Conservation (phyloP, 2,888 invertebrate species). For the Ormyrus nitidulus region DNA sequence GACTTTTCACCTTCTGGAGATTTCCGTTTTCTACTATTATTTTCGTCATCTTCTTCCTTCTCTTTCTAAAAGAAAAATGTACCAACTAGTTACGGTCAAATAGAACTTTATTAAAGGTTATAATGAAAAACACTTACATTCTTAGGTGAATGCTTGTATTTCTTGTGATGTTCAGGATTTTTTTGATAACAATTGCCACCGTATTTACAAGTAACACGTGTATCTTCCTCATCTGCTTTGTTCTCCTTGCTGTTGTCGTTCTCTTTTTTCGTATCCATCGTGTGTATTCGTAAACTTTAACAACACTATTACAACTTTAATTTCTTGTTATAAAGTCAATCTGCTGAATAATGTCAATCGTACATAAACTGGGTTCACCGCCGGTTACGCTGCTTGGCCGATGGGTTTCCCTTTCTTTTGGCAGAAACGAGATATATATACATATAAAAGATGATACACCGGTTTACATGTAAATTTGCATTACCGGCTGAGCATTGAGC, state of each 20-base stretch:
- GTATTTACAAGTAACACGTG: conserved; percentile 84
- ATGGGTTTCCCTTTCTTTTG: too few species aligned
- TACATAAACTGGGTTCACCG: too few species aligned
- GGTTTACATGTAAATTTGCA: too few species aligned
- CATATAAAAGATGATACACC: too few species aligned
- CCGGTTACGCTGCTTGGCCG: too few species aligned
- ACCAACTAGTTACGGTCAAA: neutral
- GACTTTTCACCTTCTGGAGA: conserved; percentile 7
- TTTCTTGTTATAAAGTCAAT: too few species aligned
- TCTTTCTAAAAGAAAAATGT: conserved; percentile 13
- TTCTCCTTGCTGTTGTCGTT: neutral
- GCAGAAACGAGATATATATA: too few species aligned
- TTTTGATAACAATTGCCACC: conserved; percentile 88
- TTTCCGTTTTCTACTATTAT: conserved; percentile 38
- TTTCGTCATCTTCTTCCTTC: neutral
- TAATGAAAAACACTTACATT: conserved; percentile 50
- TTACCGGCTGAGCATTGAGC: too few species aligned
- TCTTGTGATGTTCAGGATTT: conserved; percentile 84
- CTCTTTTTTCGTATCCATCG: neutral
- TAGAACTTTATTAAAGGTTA: conserved; percentile 11
- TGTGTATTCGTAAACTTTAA: neutral
- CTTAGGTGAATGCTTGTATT: conserved; percentile 85
- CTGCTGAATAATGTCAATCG: too few species aligned
- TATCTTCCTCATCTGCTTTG: conserved; percentile 63
- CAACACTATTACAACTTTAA: too few species aligned